These are phyloP conservation scores for Pangasius krempfi DNA, from an alignment of 2,797 vertebrate genomes.

Conservation along the genomic window DNA sequence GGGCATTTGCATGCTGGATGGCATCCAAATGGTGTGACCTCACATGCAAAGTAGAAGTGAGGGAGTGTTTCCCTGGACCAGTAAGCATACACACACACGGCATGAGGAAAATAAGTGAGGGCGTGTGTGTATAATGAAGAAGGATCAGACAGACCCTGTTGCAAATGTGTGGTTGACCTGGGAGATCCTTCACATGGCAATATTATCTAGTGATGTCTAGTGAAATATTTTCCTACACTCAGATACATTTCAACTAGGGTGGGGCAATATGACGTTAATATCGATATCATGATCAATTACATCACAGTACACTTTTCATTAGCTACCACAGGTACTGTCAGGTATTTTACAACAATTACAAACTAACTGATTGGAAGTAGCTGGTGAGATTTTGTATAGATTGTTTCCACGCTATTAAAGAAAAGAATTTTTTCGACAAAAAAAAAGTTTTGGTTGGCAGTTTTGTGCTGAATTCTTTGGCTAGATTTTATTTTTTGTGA, in stretches of 20 bases:
- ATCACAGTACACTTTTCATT: too few relatives aligned
- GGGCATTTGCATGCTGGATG: slow-evolving; percentile 53
- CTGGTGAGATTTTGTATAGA: background rate
- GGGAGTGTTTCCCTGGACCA: background rate
- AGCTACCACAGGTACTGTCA: background rate
- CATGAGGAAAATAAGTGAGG: background rate
- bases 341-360: background rate
- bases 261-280: background rate
- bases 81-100: background rate
- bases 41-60: slow-evolving; percentile 43
- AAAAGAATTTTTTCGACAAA: background rate
- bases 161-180: slow-evolving; percentile 39
- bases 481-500: background rate
- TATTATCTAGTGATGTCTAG: background rate
- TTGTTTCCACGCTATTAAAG: background rate
- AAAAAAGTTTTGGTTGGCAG: too few relatives aligned
- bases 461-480: background rate
- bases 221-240: background rate
- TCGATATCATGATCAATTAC: too few relatives aligned
- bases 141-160: background rate
- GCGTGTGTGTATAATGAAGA: slow-evolving; percentile 33
- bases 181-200: background rate
- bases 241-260: background rate
- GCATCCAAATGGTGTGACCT: slow-evolving; percentile 46
- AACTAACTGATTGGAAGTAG: background rate